Base-by-base conservation (phyloP, 2,888 invertebrate genomes). In the Dugesia japonica region DNA sequence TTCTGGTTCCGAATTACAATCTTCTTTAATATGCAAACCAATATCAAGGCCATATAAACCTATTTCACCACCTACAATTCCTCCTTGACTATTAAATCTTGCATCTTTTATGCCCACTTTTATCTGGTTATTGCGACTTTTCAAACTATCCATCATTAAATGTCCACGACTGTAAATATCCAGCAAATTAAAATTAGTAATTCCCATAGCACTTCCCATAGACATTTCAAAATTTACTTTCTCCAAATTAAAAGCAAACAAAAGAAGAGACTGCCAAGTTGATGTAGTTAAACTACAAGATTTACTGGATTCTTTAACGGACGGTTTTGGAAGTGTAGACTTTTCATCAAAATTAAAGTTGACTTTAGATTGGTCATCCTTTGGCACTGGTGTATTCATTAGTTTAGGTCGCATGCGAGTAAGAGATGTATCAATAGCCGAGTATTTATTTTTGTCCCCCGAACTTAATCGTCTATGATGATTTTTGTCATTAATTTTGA, bases 121-220 rank as follows among this genome's bases (percentile, higher is more conserved):
- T 4, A 42, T 56, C 17, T 28, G 42, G 7, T 27, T 75, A 31
- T 76, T 31, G 28, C 71, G 77, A 23, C 74, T 20, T n/a, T 76
- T 77, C n/a, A 26, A 15, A 26, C 76, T 77, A 28, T 75, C 73
- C 28, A 76, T 42, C 77, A 42, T 76, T 23, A 75, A 42, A 28
- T 42, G 75, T 1, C 77, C 77, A 28, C 71, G 38, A 23, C 74
- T 26, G 31, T 33, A 76, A 4, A 76, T 23, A n/a, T 76, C 27
- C 26, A 42, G 26, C 42, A 77, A 27, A 73, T 38, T 28, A 38
- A 77, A 76, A 28, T 76, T 76, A 13, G 77, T 77, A 1, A 76
- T 28, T 28, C 77, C 77, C 74, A 77, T 56, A 28, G 77, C 77
- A 77, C 75, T 76, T 27, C 77, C 77, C 75, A 77, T 77, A 26